Evolutionary conservation across 2,113 vertebrate genomes (phyloP).

Genomic region (Dromaius novaehollandiae): DNA sequence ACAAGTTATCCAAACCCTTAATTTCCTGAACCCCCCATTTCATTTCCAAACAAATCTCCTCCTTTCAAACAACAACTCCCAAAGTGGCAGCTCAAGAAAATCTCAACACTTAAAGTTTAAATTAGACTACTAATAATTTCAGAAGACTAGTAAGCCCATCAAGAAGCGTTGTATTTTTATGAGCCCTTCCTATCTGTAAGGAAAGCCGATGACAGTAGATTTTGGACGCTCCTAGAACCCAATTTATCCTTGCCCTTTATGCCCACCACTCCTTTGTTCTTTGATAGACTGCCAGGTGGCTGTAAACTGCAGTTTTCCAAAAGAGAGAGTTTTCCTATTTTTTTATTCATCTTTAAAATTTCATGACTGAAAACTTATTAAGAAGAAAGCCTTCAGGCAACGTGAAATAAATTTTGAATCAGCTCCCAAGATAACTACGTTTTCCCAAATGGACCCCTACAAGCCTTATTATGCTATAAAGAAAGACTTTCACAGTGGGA

Average conservation of each 20-base stretch:
- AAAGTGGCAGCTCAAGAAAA: not conserved
- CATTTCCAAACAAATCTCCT: not conserved
- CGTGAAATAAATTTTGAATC: slow-evolving; percentile 16
- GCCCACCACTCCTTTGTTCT: not conserved
- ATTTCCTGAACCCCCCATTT: not conserved
- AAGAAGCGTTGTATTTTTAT: not conserved
- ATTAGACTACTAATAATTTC: not conserved
- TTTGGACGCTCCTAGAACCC: not conserved
- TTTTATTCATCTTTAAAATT: not conserved
- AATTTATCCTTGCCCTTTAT: not conserved
- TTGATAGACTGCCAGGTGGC: not conserved
- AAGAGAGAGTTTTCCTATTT: not conserved
- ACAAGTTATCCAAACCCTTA: not conserved
- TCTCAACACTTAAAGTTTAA: not conserved
- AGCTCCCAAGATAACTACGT: not conserved
- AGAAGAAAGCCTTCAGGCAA: not conserved
- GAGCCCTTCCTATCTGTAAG: not conserved
- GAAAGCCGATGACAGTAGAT: not conserved
- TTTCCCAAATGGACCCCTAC: slow-evolving; percentile 13
- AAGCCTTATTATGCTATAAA: not conserved
- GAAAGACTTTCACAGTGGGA: not conserved
- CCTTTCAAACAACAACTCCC: not conserved
- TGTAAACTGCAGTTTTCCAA: not conserved
- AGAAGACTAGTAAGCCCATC: not conserved
- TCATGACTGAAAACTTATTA: not conserved